Base-by-base conservation (phyloP, 2,888 invertebrate species). In the Teleiodes luculella region DNA sequence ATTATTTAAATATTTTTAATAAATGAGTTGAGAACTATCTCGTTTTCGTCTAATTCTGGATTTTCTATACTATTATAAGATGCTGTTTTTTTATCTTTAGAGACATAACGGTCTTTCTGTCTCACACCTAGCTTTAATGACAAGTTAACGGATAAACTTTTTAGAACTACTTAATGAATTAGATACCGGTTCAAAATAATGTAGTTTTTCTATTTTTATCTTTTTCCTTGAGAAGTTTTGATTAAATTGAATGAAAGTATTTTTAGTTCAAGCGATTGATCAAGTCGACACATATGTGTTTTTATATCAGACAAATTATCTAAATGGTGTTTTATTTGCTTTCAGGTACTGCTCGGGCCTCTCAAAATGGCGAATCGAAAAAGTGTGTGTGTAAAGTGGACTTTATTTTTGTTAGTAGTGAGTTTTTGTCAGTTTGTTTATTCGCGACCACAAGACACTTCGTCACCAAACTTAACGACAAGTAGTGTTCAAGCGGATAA, bases 361-460 rank as follows among this genome's bases (percentile, higher is more conserved):
- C 61, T 45, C 65, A 81, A 53, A 43, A 89, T 89, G 89, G 74
- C 85, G 78, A 76, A 84, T 65, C 74, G 80, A 71, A 87, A 85
- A 81, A 79, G 80, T 83, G 80, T 74, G 72, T 76, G 76, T 78
- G 68, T 66, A 69, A 80, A 78, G 64, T 86, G 87, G 87, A 88
- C 86, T 74, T 72, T 89, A 83, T 77, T 86, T 71, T 76, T 88
- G 78, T 68, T 86, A 66, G 63, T 85, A 77, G 74, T 80, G 69
- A 54, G 80, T 66, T 67, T 80, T 68, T 78, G 75, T 76, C 75
- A 78, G 62, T 78, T 62, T 56, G 85, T 83, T 60, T 65, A 70
- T 64, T 65, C 82, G 62, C 80, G 88, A 66, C 88, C 89, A 54
- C 88, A 87, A 71, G 82, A 84, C 39, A 50, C 70, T 39, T 48